Conservation (phyloP, 1,140 invertebrate genomes). For the Pachypsylla venusta region DNA sequence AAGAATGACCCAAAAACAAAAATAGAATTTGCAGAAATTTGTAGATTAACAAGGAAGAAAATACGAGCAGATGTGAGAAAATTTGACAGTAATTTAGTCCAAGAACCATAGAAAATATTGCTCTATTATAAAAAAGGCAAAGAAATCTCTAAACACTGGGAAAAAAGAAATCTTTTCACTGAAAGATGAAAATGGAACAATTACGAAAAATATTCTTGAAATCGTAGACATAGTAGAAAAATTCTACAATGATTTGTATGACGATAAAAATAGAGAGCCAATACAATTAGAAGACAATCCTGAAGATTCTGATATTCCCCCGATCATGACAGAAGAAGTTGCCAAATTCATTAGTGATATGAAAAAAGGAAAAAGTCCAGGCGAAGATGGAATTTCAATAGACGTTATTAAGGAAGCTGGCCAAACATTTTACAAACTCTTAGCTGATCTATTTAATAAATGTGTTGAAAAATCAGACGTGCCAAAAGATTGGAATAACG, state of each 20-base stretch:
- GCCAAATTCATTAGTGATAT: not conserved
- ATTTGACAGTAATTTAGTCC: not conserved
- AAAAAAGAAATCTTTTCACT: not conserved
- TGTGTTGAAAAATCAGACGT: too few species aligned
- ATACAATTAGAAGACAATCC: not conserved
- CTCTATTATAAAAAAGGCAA: not conserved
- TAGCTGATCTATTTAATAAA: conserved; percentile 11
- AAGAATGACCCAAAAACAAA: not conserved
- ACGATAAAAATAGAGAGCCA: not conserved
- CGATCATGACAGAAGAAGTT: not conserved
- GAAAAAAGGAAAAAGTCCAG: conserved; percentile 11
- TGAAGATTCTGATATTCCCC: not conserved
- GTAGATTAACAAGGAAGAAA: not conserved
- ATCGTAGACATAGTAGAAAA: not conserved
- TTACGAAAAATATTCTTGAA: not conserved
- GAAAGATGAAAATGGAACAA: not conserved
- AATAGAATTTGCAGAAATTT: not conserved
- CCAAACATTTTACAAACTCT: not conserved
- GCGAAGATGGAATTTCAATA: conserved; percentile 11
- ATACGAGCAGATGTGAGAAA: not conserved
- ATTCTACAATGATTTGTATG: not conserved
- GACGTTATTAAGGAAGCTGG: conserved; percentile 6
- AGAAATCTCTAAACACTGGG: not conserved
- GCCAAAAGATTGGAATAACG: conserved; percentile 22
- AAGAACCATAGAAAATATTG: too few species aligned